Base-by-base conservation (phyloP, 2,797 vertebrate species). In the Lagorchestes hirsutus region DNA sequence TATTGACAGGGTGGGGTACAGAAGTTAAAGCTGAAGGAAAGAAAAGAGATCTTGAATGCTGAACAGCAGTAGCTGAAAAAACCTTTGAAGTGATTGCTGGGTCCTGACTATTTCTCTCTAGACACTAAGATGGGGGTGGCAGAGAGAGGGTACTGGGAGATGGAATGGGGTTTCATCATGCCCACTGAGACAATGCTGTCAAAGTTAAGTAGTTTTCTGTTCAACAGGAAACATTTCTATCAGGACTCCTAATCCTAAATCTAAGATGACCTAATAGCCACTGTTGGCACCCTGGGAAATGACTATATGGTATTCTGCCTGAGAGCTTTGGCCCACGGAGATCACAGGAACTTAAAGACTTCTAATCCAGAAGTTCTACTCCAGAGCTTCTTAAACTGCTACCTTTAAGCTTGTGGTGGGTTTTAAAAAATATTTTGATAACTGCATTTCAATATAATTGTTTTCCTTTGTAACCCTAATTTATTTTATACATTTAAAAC, bases 71-170 rank as follows among this genome's bases (percentile, higher is more conserved):
- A 50, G 46, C 74, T 95, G 93, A 94, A 95, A 57, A n/a, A 87
- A 59, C 67, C 90, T 46, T 55, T 94, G 56, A 96, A 93, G 74
- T 94, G 54, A 57, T 91, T 94, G 31, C 40, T 95, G 29, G 91
- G 46, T 96, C 22, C 62, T 74, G 5, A 74, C 58, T 90, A 29
- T 91, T 91, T 93, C 52, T 91, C 92, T 50, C n/a, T 95, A n/a
- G 27, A 46, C 59, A 24, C 27, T 27, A 46, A 82, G 74, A 27
- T 27, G 0, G 22, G 1, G 67, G n/a, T n/a, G 58, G 29, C 3
- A 31, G 10, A 59, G 29, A 29, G 29, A 29, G 29, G 58, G 58
- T 58, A 5, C 34, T 14, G 59, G 34, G 31, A 0, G 62, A 24
- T 34, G 13, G 59, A 62, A 67, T 67, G 34, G 14, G 12, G 14